A percentile compares a stretch with the other conserved stretches of the same genome.
Conservation (phyloP, 2,113 vertebrate genomes). For the Pseudopipra pipra region DNA sequence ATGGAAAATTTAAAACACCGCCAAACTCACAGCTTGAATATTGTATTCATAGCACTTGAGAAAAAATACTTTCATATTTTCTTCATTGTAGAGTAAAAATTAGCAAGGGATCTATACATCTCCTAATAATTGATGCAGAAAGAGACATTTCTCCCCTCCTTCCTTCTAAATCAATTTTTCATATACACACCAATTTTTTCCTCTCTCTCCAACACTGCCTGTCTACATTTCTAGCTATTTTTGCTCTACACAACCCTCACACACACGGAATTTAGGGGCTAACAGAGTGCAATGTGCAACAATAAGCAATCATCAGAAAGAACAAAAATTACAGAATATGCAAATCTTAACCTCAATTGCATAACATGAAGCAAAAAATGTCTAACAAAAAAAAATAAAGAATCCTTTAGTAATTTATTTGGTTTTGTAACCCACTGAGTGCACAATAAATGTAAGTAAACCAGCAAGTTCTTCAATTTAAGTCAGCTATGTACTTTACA, state of each 20-base stretch:
- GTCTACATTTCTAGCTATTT: neutral
- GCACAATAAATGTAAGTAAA: neutral
- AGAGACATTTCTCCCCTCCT: neutral
- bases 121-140: neutral
- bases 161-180: neutral
- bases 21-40: slow-evolving; percentile 51
- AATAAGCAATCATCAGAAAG: neutral
- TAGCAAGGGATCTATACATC: neutral
- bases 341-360: neutral
- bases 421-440: neutral
- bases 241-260: neutral
- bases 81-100: neutral
- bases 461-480: neutral
- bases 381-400: neutral
- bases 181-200: neutral
- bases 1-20: slow-evolving; percentile 40
- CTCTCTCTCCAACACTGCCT: neutral
- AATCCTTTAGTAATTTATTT: neutral
- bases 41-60: slow-evolving; percentile 10
- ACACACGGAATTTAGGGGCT: neutral
- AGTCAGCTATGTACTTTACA: neutral
- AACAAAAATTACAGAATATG: neutral
- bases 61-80: neutral
- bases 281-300: neutral
- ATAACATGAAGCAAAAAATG: neutral